A percentile compares a stretch with the other conserved stretches of the same genome.
These are phyloP conservation scores for Didymodactylos carnosus DNA, from an alignment of 2,888 invertebrate genomes.

Conservation along the genomic window DNA sequence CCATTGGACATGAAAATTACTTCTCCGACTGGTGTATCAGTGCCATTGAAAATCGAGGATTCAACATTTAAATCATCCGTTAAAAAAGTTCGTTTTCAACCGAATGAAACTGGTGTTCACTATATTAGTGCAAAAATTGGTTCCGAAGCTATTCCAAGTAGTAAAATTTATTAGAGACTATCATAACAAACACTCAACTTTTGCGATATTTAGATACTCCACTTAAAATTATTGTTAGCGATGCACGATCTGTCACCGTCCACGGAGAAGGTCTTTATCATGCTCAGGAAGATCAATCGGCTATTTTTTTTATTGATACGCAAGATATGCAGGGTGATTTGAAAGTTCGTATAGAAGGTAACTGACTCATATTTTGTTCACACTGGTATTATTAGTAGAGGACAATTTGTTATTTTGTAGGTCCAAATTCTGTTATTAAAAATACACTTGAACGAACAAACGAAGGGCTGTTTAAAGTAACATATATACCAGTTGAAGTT, in stretches of 20 bases:
- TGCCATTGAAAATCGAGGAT: slow-evolving; percentile 5
- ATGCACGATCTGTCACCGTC: slow-evolving; percentile 43
- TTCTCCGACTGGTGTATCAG: slow-evolving; percentile 42
- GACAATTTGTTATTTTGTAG: too few species aligned
- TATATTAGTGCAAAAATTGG: neutral
- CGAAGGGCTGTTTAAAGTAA: slow-evolving; percentile 57
- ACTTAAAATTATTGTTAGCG: slow-evolving; percentile 35
- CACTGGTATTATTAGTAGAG: too few species aligned
- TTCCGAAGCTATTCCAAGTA: neutral
- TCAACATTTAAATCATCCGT: too few species aligned
- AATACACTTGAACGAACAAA: slow-evolving; percentile 37
- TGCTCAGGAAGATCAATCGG: slow-evolving; percentile 34
- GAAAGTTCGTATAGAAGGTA: slow-evolving; percentile 37
- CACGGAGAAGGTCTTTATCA: slow-evolving; percentile 42
- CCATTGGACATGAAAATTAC: slow-evolving; percentile 68
- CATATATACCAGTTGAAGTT: slow-evolving; percentile 71
- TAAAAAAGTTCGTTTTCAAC: neutral
- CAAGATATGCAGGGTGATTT: slow-evolving; percentile 38
- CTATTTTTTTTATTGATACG: slow-evolving; percentile 40
- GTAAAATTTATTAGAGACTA: neutral
- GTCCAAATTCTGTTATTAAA: slow-evolving; percentile 44
- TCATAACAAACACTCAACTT: too few species aligned
- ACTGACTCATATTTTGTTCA: slow-evolving; percentile 25
- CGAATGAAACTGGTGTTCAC: slow-evolving; percentile 2
- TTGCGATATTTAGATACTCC: slow-evolving; percentile 18